These are phyloP conservation scores for Xenops minutus DNA, from an alignment of 2,797 vertebrate species.

Conservation along the genomic window DNA sequence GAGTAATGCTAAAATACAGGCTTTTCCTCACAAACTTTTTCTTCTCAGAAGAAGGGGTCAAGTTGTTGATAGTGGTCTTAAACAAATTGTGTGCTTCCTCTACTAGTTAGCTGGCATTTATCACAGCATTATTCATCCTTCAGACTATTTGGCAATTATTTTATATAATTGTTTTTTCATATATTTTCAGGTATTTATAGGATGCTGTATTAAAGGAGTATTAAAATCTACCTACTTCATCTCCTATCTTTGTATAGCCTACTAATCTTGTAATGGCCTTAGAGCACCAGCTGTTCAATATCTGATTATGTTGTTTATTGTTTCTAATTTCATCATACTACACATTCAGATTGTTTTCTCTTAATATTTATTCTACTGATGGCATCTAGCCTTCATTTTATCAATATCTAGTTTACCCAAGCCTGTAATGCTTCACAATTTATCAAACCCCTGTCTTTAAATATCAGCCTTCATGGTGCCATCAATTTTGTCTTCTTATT, in stretches of 20 bases:
- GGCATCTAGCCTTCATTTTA: background rate
- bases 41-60: background rate
- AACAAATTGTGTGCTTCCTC: background rate
- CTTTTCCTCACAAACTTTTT: background rate
- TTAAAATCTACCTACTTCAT: background rate
- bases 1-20: background rate
- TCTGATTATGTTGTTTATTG: background rate
- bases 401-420: background rate
- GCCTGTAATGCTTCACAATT: background rate
- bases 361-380: background rate
- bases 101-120: background rate
- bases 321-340: background rate
- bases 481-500: background rate
- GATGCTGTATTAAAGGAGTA: background rate
- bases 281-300: background rate
- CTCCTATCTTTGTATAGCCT: background rate
- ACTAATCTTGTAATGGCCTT: background rate
- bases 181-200: background rate
- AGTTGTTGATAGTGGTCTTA: background rate
- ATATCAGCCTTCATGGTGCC: background rate
- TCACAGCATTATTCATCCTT: background rate
- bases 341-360: background rate
- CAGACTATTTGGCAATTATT: background rate
- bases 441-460: conserved; percentile 12
- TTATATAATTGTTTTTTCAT: background rate